A percentile compares a stretch with the other conserved stretches of the same genome.
phyloP scores from a whole-genome alignment of 1,140 invertebrate genomes.

The Andrena cerasifolii region DNA sequence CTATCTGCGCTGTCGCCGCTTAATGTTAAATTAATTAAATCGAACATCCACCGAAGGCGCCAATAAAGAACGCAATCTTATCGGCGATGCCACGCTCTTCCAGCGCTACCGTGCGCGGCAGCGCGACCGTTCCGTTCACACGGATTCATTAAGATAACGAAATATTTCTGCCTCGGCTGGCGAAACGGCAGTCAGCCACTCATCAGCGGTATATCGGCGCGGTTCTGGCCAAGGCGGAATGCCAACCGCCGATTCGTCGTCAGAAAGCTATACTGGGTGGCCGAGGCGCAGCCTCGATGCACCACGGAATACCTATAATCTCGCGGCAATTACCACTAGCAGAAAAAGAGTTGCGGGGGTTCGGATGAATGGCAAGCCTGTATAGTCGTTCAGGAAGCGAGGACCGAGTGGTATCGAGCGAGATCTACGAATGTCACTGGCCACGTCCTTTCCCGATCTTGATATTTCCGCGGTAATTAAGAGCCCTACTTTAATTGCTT shows the following conservation, averaged over 20 bases:
- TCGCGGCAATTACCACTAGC: conserved; percentile 49
- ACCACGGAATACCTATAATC: conserved; percentile 63
- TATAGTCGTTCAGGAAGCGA: conserved; percentile 50
- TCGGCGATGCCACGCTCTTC: conserved; percentile 4
- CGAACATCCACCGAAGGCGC: conserved; percentile 19
- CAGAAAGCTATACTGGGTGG: conserved; percentile 58
- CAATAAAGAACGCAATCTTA: conserved; percentile 47
- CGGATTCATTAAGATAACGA: conserved; percentile 62
- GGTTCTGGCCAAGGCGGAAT: conserved; percentile 43
- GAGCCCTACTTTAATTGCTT: no score
- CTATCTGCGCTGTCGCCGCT: conserved; percentile 28
- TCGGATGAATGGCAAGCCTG: conserved; percentile 46
- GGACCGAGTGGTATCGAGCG: not conserved
- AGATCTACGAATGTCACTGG: not conserved
- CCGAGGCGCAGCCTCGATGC: conserved; percentile 27
- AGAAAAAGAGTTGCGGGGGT: conserved; percentile 50
- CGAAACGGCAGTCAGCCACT: not conserved
- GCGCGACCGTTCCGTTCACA: conserved; percentile 17
- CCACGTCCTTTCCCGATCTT: conserved; percentile 10
- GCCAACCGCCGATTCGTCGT: conserved; percentile 58
- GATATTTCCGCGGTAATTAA: not conserved
- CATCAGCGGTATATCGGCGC: conserved; percentile 3
- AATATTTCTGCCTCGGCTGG: conserved; percentile 33
- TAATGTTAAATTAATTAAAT: conserved; percentile 48
- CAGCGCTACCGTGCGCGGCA: conserved; percentile 8